Base-by-base conservation (phyloP, 2,888 invertebrate genomes). In the Choreutis nemorana region DNA sequence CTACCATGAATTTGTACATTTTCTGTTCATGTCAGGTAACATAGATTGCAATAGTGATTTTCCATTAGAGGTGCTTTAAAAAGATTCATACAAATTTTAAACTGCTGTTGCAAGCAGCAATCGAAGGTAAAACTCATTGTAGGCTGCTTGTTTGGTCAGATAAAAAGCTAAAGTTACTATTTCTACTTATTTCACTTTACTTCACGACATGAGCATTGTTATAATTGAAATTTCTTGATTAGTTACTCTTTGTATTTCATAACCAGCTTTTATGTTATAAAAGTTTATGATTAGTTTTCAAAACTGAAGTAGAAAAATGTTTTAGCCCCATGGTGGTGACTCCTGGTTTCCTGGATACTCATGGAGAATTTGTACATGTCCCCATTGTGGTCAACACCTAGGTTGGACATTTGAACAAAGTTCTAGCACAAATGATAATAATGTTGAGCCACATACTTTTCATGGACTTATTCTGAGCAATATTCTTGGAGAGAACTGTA, bases 271-370 rank as follows among this genome's bases (percentile, higher is more conserved):
- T 12, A 12, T 12, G 8, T 10, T 14, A 18, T 13, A 10, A 21
- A 12, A 23, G 10, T 30, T 30, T 22, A 26, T 14, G 2, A 4
- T 33, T n/a, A 28, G 16, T n/a, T n/a, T 20, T 23, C 14, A 21
- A 11, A 30, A 25, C 23, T 9, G 10, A 23, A 21, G 3, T 28
- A 12, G 7, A 24, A 28, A n/a, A 6, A 18, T 33, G 34, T 56
- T 53, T 23, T 38, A 82, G 82, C 81, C 75, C 55, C 79, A 81
- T 43, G 61, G 70, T 32, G 80, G 82, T 23, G 79, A 83, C 48
- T 82, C 83, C 5, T 86, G 86, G 85, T 87, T 82, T 54, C 84
- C 84, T n/a, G 85, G 85, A 7, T 86, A 81, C 45, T 77, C 77
- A 8, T 86, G 86, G 86, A 77, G 81, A 27, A 71, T 82, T 30